phyloP scores from a whole-genome alignment of 2,113 vertebrate species.

The Donacobius atricapilla region DNA sequence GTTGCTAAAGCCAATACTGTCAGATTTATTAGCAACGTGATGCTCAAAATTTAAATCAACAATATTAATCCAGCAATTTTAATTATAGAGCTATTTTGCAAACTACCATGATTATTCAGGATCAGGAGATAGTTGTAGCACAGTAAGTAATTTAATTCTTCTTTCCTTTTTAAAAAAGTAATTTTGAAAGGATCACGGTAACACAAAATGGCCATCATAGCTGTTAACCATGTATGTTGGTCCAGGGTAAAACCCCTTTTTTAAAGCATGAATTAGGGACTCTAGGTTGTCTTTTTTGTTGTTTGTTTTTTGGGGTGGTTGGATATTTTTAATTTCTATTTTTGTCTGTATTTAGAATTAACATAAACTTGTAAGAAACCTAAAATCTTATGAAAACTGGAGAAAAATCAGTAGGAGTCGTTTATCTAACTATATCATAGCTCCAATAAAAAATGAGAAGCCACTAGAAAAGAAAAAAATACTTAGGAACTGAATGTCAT shows the following conservation, averaged over 20 bases:
- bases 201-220: background rate
- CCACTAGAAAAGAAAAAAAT: background rate
- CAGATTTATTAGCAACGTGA: background rate
- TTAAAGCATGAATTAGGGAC: background rate
- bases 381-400: background rate
- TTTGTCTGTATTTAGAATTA: background rate
- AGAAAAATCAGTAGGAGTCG: background rate
- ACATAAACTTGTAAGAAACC: background rate
- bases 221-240: background rate
- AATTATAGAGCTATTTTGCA: slow-evolving; percentile 9
- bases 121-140: background rate
- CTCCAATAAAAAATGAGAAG: background rate
- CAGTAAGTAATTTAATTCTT: background rate
- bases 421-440: background rate
- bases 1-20: background rate
- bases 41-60: slow-evolving; percentile 8
- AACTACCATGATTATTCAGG: background rate
- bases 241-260: background rate
- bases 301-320: too few relatives aligned
- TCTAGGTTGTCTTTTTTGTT: background rate
- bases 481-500: background rate
- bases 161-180: background rate
- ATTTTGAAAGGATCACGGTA: background rate
- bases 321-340: background rate
- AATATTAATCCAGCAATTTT: background rate